Percentiles rank a stretch among this genome's conserved stretches.
Conservation (phyloP, 2,888 invertebrate species). For the Drosophila monieri region DNA sequence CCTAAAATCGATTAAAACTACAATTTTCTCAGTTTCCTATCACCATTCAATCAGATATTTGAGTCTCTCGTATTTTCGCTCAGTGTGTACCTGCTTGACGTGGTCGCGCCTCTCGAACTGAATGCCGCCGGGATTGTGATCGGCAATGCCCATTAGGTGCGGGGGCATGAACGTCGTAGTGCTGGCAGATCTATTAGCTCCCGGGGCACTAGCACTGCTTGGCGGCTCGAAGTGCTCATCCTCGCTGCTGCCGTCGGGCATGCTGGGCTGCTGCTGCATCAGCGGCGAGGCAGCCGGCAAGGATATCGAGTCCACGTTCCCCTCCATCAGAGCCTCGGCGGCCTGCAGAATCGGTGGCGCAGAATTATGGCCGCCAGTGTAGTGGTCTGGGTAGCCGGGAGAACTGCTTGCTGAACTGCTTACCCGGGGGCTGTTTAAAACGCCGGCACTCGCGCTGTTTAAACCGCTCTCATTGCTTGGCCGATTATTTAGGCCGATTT, state of each 20-base stretch:
- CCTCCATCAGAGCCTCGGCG: slow-evolving; percentile 78
- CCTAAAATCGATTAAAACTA: no score
- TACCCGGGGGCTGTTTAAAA: neutral
- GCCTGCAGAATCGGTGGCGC: slow-evolving; percentile 64
- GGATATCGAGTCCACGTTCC: slow-evolving; percentile 82
- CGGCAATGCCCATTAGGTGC: slow-evolving; percentile 66
- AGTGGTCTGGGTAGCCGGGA: slow-evolving; percentile 15
- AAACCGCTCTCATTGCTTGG: slow-evolving; percentile 28
- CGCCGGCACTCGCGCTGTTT: slow-evolving; percentile 15
- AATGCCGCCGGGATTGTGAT: slow-evolving; percentile 82
- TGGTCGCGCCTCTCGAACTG: slow-evolving; percentile 83
- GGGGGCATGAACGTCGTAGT: neutral
- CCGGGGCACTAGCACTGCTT: neutral
- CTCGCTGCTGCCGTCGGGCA: slow-evolving; percentile 2
- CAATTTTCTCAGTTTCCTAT: no score
- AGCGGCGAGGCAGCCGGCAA: slow-evolving; percentile 71
- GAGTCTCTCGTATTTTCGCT: slow-evolving; percentile 23
- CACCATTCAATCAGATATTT: neutral
- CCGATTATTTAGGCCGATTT: slow-evolving; percentile 79
- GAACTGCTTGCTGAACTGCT: slow-evolving; percentile 16
- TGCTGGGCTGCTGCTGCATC: slow-evolving; percentile 25
- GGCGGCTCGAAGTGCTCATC: neutral
- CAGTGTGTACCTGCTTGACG: slow-evolving; percentile 81
- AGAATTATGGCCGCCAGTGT: slow-evolving; percentile 14
- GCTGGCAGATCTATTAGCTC: slow-evolving; percentile 1